A percentile compares a stretch with the other conserved stretches of the same genome.
Evolutionary conservation across 2,888 invertebrate species (phyloP).

Genomic region (Monopis laevigella): DNA sequence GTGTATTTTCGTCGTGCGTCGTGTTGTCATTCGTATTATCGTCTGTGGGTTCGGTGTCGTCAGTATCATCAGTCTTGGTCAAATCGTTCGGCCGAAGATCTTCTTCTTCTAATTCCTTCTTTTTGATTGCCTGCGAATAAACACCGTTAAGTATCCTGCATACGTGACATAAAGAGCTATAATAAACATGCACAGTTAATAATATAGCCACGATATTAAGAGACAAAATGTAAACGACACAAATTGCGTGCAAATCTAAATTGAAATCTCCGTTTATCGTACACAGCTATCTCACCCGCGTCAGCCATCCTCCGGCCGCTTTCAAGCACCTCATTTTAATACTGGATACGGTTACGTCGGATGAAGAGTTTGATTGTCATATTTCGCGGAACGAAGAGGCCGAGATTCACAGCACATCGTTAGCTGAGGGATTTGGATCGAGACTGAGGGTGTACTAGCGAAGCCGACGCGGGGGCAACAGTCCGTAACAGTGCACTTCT

Average conservation of each 20-base stretch:
- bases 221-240: conserved; percentile 36
- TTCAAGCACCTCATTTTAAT: conserved; percentile 62
- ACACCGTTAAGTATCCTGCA: conserved; percentile 25
- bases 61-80: conserved; percentile 54
- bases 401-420: conserved; percentile 6
- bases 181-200: conserved; percentile 6
- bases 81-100: conserved; percentile 15
- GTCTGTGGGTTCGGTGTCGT: conserved; percentile 30
- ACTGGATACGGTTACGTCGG: conserved; percentile 13
- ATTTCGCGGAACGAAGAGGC: conserved; percentile 2
- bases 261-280: conserved; percentile 53
- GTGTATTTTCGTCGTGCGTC: conserved; percentile 2
- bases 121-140: conserved; percentile 58
- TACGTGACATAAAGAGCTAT: conserved; percentile 6
- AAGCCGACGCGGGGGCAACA: conserved; percentile 47
- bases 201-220: neutral
- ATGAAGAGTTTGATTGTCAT: neutral
- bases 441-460: conserved; percentile 39
- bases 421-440: neutral
- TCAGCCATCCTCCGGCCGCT: conserved; percentile 61
- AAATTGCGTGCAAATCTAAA: conserved; percentile 50
- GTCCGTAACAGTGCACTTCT: conserved; percentile 58
- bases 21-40: conserved; percentile 1
- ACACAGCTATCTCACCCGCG: conserved; percentile 59
- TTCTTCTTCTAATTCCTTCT: conserved; percentile 49